phyloP scores from a whole-genome alignment of 2,888 invertebrate species.

The Mycogona germanica region DNA sequence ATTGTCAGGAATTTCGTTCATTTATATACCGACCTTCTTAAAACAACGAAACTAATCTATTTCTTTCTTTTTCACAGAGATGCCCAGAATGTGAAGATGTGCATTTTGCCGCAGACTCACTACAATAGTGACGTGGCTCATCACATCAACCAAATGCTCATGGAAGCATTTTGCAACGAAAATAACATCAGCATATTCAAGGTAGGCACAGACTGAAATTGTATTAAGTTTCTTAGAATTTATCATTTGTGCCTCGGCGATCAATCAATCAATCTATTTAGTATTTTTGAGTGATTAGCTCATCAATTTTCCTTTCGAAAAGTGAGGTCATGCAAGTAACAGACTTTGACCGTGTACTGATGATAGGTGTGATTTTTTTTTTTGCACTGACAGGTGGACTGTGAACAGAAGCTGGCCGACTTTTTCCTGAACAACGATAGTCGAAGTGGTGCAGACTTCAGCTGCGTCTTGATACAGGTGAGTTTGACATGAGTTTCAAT shows the following conservation, averaged over 20 bases:
- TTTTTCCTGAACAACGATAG: neutral
- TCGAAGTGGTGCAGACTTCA: constrained; percentile 3
- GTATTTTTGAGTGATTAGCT: too few species aligned
- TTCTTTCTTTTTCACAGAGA: constrained; percentile 3
- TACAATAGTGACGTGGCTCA: constrained; percentile 7
- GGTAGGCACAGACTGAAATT: constrained; percentile 1
- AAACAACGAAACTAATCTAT: neutral
- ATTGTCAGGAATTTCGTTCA: neutral
- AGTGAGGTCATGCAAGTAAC: neutral
- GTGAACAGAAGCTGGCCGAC: constrained; percentile 13
- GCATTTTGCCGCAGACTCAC: constrained; percentile 16
- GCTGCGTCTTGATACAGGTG: constrained; percentile 16
- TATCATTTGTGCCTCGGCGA: too few species aligned
- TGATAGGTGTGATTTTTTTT: neutral
- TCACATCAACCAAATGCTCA: constrained; percentile 12
- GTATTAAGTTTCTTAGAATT: neutral
- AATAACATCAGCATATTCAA: constrained; percentile 10
- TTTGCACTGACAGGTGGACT: constrained; percentile 11
- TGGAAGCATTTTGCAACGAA: constrained; percentile 16
- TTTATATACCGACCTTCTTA: neutral
- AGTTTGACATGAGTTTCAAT: too few species aligned
- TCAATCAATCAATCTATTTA: too few species aligned
- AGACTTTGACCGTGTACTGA: neutral
- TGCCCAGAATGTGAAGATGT: constrained; percentile 1
- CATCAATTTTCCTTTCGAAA: too few species aligned